phyloP scores from a whole-genome alignment of 2,888 invertebrate species.

The Drosophila antonietae region DNA sequence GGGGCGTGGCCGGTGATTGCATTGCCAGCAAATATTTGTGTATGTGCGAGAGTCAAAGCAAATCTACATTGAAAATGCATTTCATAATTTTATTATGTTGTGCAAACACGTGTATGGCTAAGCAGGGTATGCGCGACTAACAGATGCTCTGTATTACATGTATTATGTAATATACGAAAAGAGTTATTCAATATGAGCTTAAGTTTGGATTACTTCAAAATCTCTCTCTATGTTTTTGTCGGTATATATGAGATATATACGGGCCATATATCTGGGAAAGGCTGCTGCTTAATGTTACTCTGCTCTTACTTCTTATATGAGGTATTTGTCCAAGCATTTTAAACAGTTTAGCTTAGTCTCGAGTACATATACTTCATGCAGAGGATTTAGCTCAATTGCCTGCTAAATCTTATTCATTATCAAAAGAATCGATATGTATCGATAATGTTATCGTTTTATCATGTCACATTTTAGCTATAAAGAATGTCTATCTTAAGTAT shows the following conservation, averaged over 20 bases:
- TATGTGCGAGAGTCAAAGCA: constrained; percentile 3
- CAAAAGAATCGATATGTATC: background rate
- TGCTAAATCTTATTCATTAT: background rate
- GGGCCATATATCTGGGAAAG: background rate
- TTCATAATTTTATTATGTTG: constrained; percentile 8
- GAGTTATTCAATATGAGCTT: background rate
- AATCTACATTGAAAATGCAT: constrained; percentile 15
- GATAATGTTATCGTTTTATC: background rate
- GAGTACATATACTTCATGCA: background rate
- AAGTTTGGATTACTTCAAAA: too few species aligned
- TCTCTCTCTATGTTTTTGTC: background rate
- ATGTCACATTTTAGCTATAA: background rate
- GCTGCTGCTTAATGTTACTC: too few species aligned
- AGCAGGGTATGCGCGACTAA: background rate
- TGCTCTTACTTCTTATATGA: background rate
- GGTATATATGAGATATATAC: background rate
- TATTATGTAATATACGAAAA: background rate
- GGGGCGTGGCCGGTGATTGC: constrained; percentile 43
- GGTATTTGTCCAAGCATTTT: background rate
- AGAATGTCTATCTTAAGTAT: too few species aligned
- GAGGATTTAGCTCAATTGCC: background rate
- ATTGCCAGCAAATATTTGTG: constrained; percentile 18
- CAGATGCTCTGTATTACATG: background rate
- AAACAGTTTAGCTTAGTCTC: background rate
- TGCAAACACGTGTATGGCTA: background rate